Evolutionary conservation across 1,140 invertebrate genomes (phyloP).

Genomic region (Armadillidium nasatum): DNA sequence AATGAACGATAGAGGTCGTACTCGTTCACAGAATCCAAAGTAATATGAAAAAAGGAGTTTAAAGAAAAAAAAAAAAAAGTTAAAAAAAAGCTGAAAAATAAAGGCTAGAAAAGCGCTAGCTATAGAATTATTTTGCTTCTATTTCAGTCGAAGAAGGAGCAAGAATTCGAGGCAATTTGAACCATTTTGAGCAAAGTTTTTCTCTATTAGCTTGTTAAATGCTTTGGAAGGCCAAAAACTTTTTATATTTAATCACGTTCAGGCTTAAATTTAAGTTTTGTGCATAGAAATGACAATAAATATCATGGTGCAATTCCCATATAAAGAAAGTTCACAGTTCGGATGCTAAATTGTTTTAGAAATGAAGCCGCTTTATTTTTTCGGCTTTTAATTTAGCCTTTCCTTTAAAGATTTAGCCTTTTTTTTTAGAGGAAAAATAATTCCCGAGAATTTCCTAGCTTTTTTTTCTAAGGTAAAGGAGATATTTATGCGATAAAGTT

Average conservation of each 20-base stretch:
- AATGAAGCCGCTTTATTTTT: background rate
- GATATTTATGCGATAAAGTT: constrained; percentile 8
- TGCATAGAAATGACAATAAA: constrained; percentile 13
- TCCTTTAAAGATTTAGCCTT: background rate
- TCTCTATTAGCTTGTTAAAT: constrained; percentile 12
- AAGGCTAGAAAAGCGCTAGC: too few relatives aligned
- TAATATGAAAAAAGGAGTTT: too few relatives aligned
- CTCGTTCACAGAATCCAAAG: too few relatives aligned
- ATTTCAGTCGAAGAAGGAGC: background rate
- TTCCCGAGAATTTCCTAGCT: too few relatives aligned
- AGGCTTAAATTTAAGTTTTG: constrained; percentile 9
- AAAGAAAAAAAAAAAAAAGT: too few relatives aligned
- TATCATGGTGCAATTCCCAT: background rate
- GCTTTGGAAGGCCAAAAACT: constrained; percentile 3
- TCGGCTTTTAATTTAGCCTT: background rate
- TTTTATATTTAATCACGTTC: constrained; percentile 8
- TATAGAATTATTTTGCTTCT: too few relatives aligned
- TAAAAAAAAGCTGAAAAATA: too few relatives aligned
- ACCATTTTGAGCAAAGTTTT: background rate
- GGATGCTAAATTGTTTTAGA: constrained; percentile 8
- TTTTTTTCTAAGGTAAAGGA: background rate
- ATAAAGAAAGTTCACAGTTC: background rate
- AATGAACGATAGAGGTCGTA: too few relatives aligned
- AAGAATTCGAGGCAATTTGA: background rate
- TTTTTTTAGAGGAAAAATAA: background rate